A percentile compares a stretch with the other conserved stretches of the same genome.
These are phyloP conservation scores for Agrenia bidenticulata DNA, from an alignment of 2,888 invertebrate species.

Conservation along the genomic window DNA sequence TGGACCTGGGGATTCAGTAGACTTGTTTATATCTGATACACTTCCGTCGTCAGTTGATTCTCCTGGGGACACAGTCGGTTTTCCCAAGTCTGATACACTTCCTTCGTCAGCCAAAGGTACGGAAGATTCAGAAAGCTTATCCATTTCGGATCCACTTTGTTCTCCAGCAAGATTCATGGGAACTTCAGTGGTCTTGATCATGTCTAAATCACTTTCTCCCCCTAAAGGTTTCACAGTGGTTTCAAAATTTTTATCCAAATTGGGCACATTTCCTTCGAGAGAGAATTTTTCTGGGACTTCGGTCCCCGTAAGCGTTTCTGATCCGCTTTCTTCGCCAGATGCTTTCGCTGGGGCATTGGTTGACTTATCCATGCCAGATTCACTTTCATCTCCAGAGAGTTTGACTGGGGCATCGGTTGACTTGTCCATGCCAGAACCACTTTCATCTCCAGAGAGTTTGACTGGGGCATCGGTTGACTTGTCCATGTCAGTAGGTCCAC, in stretches of 20 bases:
- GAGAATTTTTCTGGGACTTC: background rate
- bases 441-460: too few species aligned
- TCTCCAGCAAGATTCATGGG: background rate
- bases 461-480: too few species aligned
- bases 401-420: too few species aligned
- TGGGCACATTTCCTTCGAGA: background rate
- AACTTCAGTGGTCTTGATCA: background rate
- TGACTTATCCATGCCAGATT: too few species aligned
- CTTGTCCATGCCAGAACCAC: too few species aligned
- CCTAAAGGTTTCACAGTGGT: background rate
- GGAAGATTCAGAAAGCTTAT: too few species aligned
- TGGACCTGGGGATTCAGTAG: too few species aligned
- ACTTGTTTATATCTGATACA: background rate
- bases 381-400: too few species aligned
- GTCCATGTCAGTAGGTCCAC: background rate
- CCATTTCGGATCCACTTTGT: too few species aligned
- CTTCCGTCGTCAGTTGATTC: background rate
- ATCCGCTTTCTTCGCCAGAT: too few species aligned
- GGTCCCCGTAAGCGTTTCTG: background rate
- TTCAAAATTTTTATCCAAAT: background rate
- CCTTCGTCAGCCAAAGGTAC: background rate
- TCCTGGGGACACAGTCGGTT: background rate
- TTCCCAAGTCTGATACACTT: background rate
- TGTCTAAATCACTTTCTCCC: background rate
- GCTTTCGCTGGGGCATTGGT: too few species aligned